phyloP scores from a whole-genome alignment of 2,113 vertebrate species.

The Triplophysa rosa region DNA sequence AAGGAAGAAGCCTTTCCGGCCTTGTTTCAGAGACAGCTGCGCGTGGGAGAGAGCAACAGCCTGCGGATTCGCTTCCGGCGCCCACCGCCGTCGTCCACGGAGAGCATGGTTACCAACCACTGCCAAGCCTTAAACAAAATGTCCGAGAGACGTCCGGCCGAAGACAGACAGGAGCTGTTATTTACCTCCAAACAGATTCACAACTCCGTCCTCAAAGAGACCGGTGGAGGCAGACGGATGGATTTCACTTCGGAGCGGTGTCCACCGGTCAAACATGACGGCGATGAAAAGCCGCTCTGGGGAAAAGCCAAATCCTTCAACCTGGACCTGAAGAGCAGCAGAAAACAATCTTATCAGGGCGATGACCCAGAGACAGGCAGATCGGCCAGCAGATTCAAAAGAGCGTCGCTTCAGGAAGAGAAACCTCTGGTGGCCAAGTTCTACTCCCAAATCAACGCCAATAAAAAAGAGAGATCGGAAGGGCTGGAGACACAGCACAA shows the following conservation, averaged over 20 bases:
- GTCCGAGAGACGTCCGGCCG: conserved; percentile 56
- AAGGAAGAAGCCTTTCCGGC: conserved; percentile 70
- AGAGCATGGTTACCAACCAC: conserved; percentile 56
- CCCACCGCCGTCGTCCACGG: conserved; percentile 62
- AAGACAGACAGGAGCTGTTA: conserved; percentile 56
- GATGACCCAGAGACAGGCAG: conserved; percentile 66
- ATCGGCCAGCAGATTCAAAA: conserved; percentile 71
- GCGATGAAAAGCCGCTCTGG: conserved; percentile 60
- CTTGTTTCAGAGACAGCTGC: conserved; percentile 70
- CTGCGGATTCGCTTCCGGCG: conserved; percentile 63
- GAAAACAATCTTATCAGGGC: conserved; percentile 79
- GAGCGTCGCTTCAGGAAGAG: conserved; percentile 77
- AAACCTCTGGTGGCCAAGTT: conserved; percentile 71
- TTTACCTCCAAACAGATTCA: conserved; percentile 71
- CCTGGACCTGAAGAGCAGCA: conserved; percentile 65
- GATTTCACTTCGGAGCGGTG: conserved; percentile 55
- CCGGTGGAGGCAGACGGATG: conserved; percentile 61
- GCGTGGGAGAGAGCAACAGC: conserved; percentile 60
- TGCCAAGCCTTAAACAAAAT: conserved; percentile 63
- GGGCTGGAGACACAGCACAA: conserved; percentile 54
- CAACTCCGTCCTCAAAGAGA: conserved; percentile 65
- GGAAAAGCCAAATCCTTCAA: conserved; percentile 75
- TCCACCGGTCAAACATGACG: conserved; percentile 38
- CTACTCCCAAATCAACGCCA: conserved; percentile 64
- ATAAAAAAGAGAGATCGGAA: conserved; percentile 61